Base-by-base conservation (phyloP, 2,888 invertebrate species). In the Lysandra bellargus region DNA sequence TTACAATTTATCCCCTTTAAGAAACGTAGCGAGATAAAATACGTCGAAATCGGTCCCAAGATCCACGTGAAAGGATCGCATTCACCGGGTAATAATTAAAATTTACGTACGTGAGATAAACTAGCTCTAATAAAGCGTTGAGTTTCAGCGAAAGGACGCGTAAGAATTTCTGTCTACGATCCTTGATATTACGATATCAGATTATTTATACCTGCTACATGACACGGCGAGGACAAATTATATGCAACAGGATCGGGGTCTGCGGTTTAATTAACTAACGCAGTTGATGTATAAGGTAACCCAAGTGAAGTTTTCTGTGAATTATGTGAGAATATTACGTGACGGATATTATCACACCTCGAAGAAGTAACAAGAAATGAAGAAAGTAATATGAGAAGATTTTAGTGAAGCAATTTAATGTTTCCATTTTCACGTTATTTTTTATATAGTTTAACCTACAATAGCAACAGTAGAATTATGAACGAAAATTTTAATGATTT, bases 141-240 rank as follows among this genome's bases (percentile, higher is more conserved):
- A 87, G 84, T 84, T 91, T 91, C 90, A 89, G 90, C 88, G 88
- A 90, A 89, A 82, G 86, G 87, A 93, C 94, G 93, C 91, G 94
- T 88, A 92, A 91, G 93, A 92, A 94, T 93, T 92, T 90, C 89
- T 91, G 89, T 91, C 89, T 88, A 88, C 88, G 76, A 89, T 89
- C 88, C 86, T 84, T 86, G 89, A 90, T 91, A 89, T 88, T 83
- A 85, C 93, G 93, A 93, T 93, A 92, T 92, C 90, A 90, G 89
- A 88, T 91, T 92, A 93, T 93, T 94, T 93, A 94, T 92, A 85
- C 86, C 78, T 76, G 77, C 69, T 69, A 89, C 86, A 85, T 86
- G 88, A 89, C 91, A 92, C 92, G 89, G 92, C 92, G 91, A 92
- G 91, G 92, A 94, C 92, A 92, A 94, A 94, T 93, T 92, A 91